These are phyloP conservation scores for Adrianichthys oophorus DNA, from an alignment of 2,797 vertebrate species.

Conservation along the genomic window DNA sequence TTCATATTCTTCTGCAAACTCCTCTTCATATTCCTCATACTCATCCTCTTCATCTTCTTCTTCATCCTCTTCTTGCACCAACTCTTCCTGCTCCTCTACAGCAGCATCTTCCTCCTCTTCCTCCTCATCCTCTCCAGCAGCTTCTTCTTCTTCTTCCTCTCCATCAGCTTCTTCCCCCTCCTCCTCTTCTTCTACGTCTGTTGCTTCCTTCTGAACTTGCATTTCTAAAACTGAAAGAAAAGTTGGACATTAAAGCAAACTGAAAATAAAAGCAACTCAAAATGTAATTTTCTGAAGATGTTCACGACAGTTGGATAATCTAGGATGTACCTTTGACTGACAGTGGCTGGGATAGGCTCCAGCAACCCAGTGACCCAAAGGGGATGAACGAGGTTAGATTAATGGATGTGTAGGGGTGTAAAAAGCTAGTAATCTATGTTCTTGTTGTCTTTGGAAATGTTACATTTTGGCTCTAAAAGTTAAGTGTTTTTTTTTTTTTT, in stretches of 20 bases:
- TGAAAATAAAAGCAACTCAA: background rate
- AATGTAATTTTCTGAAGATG: background rate
- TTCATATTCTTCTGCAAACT: background rate
- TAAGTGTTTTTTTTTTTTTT: background rate
- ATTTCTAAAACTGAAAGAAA: constrained; percentile 66
- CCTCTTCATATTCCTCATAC: constrained; percentile 4
- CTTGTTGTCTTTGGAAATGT: too few relatives aligned
- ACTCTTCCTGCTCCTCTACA: background rate
- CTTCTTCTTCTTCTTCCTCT: background rate
- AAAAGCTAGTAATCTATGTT: too few relatives aligned
- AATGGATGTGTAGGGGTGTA: too few relatives aligned
- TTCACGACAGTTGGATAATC: too few relatives aligned
- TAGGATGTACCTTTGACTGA: too few relatives aligned
- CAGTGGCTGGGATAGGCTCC: too few relatives aligned
- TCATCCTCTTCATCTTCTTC: constrained; percentile 12
- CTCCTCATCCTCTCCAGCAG: background rate
- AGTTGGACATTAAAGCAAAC: background rate
- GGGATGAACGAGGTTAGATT: too few relatives aligned
- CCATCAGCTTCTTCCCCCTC: background rate
- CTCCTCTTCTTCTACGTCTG: background rate
- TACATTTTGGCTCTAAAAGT: background rate
- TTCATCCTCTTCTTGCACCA: background rate
- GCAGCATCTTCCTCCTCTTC: background rate
- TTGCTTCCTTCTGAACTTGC: constrained; percentile 46
- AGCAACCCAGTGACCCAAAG: too few relatives aligned